phyloP scores from a whole-genome alignment of 2,113 vertebrate genomes.

The Falcunculus frontatus region DNA sequence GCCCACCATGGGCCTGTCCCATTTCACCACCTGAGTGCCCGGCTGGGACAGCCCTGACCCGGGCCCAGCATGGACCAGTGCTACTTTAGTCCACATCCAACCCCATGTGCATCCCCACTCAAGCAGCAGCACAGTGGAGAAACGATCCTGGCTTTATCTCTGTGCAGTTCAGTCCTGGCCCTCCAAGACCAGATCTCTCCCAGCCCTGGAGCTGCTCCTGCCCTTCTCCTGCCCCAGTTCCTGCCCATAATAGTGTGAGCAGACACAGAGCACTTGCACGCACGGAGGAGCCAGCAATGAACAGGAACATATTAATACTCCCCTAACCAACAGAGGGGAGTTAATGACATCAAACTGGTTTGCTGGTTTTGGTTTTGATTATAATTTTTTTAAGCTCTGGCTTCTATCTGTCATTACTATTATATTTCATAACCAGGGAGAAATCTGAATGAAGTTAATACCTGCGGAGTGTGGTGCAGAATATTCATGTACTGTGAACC shows the following conservation, averaged over 20 bases:
- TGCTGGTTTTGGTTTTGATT: not conserved
- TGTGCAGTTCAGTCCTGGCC: not conserved
- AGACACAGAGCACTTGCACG: fast-evolving
- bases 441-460: constrained; percentile 63
- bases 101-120: fast-evolving
- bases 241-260: not conserved
- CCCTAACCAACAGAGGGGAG: not conserved
- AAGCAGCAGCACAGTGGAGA: not conserved
- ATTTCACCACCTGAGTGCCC: not conserved
- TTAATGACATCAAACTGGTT: constrained; percentile 13
- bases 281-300: not conserved
- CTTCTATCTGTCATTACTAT: constrained; percentile 40
- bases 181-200: not conserved
- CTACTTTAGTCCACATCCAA: not conserved
- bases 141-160: fast-evolving
- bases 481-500: constrained; percentile 53
- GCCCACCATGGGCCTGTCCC: fast-evolving
- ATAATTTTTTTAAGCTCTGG: not conserved
- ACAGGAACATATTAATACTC: not conserved
- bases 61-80: fast-evolving
- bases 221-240: not conserved
- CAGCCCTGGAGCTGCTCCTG: not conserved
- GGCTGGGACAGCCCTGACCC: not conserved
- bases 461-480: not conserved
- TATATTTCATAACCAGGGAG: constrained; percentile 40